Conservation (phyloP, 1,140 invertebrate genomes). For the Amphibalanus amphitrite region DNA sequence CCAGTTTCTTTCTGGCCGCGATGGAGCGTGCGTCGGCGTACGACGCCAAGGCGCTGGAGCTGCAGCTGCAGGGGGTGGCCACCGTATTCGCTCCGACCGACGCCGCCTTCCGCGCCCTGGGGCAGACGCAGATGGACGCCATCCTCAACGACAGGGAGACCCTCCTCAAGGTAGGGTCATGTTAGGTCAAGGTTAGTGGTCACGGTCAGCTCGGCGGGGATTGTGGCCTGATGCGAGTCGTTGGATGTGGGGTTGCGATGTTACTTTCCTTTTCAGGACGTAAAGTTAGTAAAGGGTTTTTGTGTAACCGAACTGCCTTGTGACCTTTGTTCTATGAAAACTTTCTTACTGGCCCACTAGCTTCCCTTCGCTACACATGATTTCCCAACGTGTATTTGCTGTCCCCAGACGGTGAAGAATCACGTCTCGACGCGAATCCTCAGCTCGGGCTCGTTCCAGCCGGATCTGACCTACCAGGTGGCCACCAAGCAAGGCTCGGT, state of each 20-base stretch:
- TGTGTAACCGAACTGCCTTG: too few relatives aligned
- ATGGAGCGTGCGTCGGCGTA: conserved; percentile 24
- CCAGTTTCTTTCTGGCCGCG: conserved; percentile 28
- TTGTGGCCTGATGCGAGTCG: too few relatives aligned
- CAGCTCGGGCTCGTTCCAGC: conserved; percentile 25
- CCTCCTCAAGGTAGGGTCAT: conserved; percentile 24
- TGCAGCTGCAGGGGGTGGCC: conserved; percentile 18
- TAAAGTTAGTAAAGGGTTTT: too few relatives aligned
- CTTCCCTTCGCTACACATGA: too few relatives aligned
- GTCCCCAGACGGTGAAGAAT: conserved; percentile 25
- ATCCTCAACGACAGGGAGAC: conserved; percentile 24
- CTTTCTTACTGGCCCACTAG: too few relatives aligned
- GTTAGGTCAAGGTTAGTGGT: too few relatives aligned
- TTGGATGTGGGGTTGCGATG: too few relatives aligned
- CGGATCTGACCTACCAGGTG: conserved; percentile 27
- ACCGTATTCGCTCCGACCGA: conserved; percentile 36
- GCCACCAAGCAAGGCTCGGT: conserved; percentile 17
- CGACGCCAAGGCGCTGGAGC: conserved; percentile 22
- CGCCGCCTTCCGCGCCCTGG: conserved; percentile 27
- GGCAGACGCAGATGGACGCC: conserved; percentile 19
- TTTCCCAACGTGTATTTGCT: conserved; percentile 16
- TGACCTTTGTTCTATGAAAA: too few relatives aligned
- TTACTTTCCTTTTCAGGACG: too few relatives aligned
- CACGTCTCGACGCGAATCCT: conserved; percentile 29
- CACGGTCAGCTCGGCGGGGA: too few relatives aligned